Evolutionary conservation across 2,797 vertebrate species (phyloP), one percentile per base, ranked within the genome.

Genomic region (Phrynocephalus forsythii): DNA sequence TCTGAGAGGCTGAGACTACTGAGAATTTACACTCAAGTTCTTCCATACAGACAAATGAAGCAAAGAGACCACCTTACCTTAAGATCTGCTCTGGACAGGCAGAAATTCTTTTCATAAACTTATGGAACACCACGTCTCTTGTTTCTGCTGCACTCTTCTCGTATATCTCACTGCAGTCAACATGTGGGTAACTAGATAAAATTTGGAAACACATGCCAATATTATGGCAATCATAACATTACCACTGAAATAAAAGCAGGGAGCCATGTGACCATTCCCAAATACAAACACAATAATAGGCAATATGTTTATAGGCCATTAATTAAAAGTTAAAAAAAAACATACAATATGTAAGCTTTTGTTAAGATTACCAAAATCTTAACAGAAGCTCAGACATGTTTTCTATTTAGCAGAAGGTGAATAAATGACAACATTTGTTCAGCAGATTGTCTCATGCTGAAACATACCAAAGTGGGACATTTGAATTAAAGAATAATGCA

Each of bases 61-160:
- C 7, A 79, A 22, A 67, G 28, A 81, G 6, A 13, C 28, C 68
- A 83, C 52, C 90, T 89, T 93, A 98, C 92, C 99, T 97, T 82
- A 99, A 94, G 88, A 99, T 97, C 95, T 99, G 99, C 79, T 98
- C 97, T 22, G 95, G 98, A 94, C 98, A 99, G 48, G 83, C 0
- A 0, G 97, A 97, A 93, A 99, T 97, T 91, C 88, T 97, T 95
- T 99, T 99, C 98, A 98, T 97, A 95, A 99, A 99, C 93, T 97
- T 97, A 89, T 96, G 96, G 94, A 99, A 99, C 0, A 94, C 83
- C 7, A 94, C 92, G 75, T 99, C 98, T 85, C 97, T 97, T 82
- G 96, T 98, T 89, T 95, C 96, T 73, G 97, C 94, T 82, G 91
- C 79, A 48, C 93, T 94, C 94, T 98, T 99, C 95, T 99, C 99